Evolutionary conservation across 2,113 vertebrate species (phyloP).

Genomic region (Suricata suricatta): DNA sequence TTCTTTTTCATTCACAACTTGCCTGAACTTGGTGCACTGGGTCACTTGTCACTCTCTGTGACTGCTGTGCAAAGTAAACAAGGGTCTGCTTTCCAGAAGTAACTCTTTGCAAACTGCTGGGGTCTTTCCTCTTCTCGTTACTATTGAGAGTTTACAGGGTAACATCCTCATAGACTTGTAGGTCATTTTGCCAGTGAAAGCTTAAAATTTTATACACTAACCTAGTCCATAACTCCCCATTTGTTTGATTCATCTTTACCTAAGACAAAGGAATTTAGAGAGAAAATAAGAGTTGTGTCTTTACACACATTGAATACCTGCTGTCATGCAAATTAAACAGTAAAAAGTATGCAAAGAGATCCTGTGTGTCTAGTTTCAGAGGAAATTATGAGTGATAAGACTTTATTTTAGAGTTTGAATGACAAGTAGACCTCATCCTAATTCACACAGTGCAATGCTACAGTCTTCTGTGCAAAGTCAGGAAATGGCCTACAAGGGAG

Average conservation of each 20-base stretch:
- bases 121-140: slow-evolving; percentile 46
- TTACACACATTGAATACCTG: neutral
- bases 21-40: slow-evolving; percentile 79
- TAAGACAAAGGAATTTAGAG: neutral
- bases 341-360: neutral
- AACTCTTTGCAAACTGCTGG: slow-evolving; percentile 83
- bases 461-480: neutral
- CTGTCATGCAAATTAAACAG: neutral
- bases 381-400: neutral
- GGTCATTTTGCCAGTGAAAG: neutral
- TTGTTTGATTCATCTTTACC: neutral
- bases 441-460: neutral
- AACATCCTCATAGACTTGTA: neutral
- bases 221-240: neutral
- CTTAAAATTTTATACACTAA: neutral
- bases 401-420: neutral
- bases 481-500: neutral
- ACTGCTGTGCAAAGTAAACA: slow-evolving; percentile 79
- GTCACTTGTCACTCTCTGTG: slow-evolving; percentile 82
- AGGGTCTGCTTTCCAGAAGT: slow-evolving; percentile 73
- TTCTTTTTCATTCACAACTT: slow-evolving; percentile 83
- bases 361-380: neutral
- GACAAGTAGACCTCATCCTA: neutral
- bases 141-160: neutral
- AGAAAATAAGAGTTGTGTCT: neutral